Conservation (phyloP, 2,113 vertebrate genomes). For the Leucoraja erinaceus region DNA sequence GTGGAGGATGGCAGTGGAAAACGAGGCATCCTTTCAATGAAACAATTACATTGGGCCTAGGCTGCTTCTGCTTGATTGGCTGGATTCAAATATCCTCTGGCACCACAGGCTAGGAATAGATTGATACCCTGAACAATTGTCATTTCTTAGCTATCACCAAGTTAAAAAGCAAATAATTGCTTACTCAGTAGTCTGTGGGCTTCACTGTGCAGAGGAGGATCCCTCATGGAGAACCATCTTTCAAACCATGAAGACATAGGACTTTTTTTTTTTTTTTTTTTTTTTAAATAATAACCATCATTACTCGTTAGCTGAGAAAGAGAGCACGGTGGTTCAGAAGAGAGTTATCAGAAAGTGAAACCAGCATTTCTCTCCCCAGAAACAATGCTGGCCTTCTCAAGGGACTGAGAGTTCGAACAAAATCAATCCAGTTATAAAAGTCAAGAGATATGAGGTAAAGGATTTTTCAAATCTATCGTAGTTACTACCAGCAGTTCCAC, state of each 20-base stretch:
- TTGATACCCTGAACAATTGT: neutral
- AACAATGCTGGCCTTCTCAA: neutral
- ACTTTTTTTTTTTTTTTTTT: too few species aligned
- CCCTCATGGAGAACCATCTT: neutral
- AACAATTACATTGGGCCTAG: neutral
- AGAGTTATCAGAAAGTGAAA: neutral
- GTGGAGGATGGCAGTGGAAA: neutral
- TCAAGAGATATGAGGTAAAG: neutral
- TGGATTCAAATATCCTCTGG: neutral
- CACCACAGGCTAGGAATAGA: neutral
- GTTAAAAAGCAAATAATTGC: neutral
- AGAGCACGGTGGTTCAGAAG: neutral
- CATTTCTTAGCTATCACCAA: neutral
- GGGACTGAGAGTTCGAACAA: neutral
- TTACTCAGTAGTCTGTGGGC: neutral
- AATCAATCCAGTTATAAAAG: neutral
- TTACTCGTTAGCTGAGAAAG: neutral
- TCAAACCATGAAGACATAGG: neutral
- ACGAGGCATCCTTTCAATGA: neutral
- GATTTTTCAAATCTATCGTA: too few species aligned
- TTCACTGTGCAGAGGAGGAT: neutral
- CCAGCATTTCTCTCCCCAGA: neutral
- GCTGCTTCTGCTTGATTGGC: neutral
- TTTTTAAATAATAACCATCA: neutral
- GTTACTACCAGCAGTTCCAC: too few species aligned